Percentiles rank a stretch among this genome's conserved stretches.
phyloP scores from a whole-genome alignment of 1,140 invertebrate species.

The Cotesia chilonis region DNA sequence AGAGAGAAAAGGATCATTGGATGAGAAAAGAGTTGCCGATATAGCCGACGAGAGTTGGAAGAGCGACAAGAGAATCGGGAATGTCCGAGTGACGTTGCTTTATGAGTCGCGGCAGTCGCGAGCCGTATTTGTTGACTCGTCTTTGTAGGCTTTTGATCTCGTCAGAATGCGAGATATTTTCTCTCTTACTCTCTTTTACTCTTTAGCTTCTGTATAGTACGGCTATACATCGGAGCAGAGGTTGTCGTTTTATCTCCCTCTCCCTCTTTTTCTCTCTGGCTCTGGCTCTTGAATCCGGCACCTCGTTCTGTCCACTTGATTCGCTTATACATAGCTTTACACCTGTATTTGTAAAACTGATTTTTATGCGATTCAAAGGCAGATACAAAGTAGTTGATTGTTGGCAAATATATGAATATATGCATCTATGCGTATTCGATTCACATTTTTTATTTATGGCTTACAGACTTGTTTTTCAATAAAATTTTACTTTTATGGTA shows the following conservation, averaged over 20 bases:
- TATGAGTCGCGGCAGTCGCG: constrained; percentile 50
- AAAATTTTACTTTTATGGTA: too few relatives aligned
- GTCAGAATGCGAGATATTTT: constrained; percentile 56
- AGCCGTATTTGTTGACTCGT: constrained; percentile 55
- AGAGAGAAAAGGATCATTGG: not conserved
- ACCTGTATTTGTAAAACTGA: constrained; percentile 40
- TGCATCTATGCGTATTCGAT: too few relatives aligned
- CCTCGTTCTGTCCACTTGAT: constrained; percentile 4
- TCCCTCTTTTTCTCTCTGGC: constrained; percentile 21
- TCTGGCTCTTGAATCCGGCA: constrained; percentile 15
- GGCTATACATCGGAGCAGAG: constrained; percentile 21
- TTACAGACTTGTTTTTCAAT: too few relatives aligned
- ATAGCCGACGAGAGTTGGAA: constrained; percentile 20
- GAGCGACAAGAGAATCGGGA: constrained; percentile 43
- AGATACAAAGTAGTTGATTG: too few relatives aligned
- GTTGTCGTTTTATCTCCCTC: constrained; percentile 2
- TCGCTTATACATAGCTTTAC: constrained; percentile 32
- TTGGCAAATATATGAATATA: too few relatives aligned
- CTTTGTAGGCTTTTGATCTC: constrained; percentile 53
- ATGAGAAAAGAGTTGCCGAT: constrained; percentile 9
- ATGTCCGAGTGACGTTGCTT: constrained; percentile 52
- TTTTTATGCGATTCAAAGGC: constrained; percentile 16
- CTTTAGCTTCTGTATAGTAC: constrained; percentile 12
- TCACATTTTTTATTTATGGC: too few relatives aligned
- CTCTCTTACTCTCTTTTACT: constrained; percentile 28